Evolutionary conservation across 2,888 invertebrate species (phyloP), one percentile per base, ranked within the genome.

Genomic region (Nezara viridula): DNA sequence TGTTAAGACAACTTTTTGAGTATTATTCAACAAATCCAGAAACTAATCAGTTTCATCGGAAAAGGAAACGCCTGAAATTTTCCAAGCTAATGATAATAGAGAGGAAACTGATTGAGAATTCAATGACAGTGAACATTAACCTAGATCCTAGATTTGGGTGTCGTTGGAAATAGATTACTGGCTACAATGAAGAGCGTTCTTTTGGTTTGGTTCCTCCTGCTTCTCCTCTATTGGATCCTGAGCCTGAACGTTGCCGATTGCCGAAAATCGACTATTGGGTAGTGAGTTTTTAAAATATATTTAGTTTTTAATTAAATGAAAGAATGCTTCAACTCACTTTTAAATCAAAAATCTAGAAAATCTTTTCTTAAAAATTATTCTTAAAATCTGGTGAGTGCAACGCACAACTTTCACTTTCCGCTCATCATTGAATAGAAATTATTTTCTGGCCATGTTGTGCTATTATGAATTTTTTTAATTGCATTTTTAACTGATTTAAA

Each of bases 91-190:
- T 73, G 66, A 73, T 73, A 37, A 73, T 37, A 19, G 66, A 37
- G 32, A 73, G 32, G 32, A 73, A 37, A 37, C 7, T 5, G 60
- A 60, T 0, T 12, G n/a, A 60, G 27, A n/a, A 27, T 19, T 73
- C 37, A 73, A 73, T 73, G 19, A 10, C 66, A 14, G 32, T 32
- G 12, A 1, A 73, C 66, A 73, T 73, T 73, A 32, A n/a, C 4
- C 55, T 55, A 55, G n/a, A 24, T 55, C 1, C 32, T 32, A 32
- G 66, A 73, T 73, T 4, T 32, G 16, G 32, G 19, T 73, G 66
- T 73, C 66, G 66, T 73, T 73, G 66, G 66, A 73, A 73, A 73
- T 37, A 73, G 66, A 73, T 73, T 73, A 73, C 32, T 73, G 66
- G 19, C 0, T 37, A 21, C 19, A 66, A 66, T 66, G 60, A 55